Conservation (phyloP, 2,888 invertebrate genomes). For the Andrena bucephala region DNA sequence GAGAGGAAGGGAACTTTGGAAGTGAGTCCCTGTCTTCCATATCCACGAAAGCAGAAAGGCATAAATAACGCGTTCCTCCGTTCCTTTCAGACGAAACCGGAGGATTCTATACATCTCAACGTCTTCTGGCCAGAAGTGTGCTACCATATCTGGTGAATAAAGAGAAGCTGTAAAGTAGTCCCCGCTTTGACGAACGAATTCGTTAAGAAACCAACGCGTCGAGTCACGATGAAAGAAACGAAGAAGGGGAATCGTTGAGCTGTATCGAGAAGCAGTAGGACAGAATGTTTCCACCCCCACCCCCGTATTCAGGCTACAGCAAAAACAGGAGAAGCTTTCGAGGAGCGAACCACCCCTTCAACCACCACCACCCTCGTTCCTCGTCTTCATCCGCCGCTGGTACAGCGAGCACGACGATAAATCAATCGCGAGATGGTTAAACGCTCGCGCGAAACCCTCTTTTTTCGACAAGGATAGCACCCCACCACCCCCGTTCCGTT, state of each 20-base stretch:
- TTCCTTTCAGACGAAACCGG: constrained; percentile 56
- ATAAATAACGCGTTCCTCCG: constrained; percentile 71
- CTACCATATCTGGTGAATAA: background rate
- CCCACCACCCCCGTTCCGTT: background rate
- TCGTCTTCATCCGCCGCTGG: constrained; percentile 31
- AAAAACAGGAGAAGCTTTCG: background rate
- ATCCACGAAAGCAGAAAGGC: constrained; percentile 68
- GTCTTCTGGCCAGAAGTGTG: background rate
- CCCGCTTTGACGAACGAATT: background rate
- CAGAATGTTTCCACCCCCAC: background rate
- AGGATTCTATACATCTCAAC: background rate
- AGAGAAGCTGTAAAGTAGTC: background rate
- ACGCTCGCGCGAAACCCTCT: constrained; percentile 35
- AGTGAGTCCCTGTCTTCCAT: constrained; percentile 47
- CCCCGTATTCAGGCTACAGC: background rate
- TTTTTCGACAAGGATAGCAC: background rate
- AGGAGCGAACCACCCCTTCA: constrained; percentile 17
- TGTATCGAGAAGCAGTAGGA: background rate
- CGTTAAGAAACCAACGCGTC: no score
- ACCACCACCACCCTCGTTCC: constrained; percentile 15
- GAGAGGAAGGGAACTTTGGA: constrained; percentile 6
- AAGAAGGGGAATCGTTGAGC: no score
- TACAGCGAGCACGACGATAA: constrained; percentile 48
- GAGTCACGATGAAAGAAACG: no score
- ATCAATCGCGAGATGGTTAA: constrained; percentile 58